Evolutionary conservation across 1,140 invertebrate genomes (phyloP), one percentile per base, ranked within the genome.

Genomic region (Ceratitis capitata): DNA sequence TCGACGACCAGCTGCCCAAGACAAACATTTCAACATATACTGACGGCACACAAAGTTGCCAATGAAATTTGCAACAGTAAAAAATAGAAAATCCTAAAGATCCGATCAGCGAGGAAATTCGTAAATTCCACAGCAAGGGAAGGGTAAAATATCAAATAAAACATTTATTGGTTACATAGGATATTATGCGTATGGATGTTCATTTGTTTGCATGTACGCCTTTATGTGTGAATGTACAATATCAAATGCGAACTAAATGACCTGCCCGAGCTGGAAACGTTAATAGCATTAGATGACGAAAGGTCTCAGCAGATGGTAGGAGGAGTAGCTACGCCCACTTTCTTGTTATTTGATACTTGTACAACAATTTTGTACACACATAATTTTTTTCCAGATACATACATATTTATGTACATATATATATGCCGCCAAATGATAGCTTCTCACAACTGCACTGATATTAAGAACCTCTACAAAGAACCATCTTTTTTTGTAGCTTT

Each of bases 141-240:
- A 12, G 45, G 5, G n/a, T 32, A 32, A 23, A 10, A 32, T 29
- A 0, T 9, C 58, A 35, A 35, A 35, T 35, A 69, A 69, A 69
- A 69, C 61, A 69, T 69, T 69, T 69, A 69, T 69, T 69, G 61
- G 12, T 69, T 69, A 7, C 61, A 69, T 39, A 69, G 16, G 39
- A 69, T 32, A 29, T n/a, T n/a, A n/a, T n/a, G n/a, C n/a, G n/a
- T n/a, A n/a, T n/a, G n/a, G n/a, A n/a, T n/a, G n/a, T n/a, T n/a
- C n/a, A n/a, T n/a, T n/a, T n/a, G n/a, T n/a, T n/a, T n/a, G n/a
- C n/a, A n/a, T n/a, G n/a, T n/a, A n/a, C n/a, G n/a, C n/a, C n/a
- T n/a, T n/a, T n/a, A n/a, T n/a, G n/a, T n/a, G n/a, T n/a, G n/a
- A n/a, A n/a, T n/a, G n/a, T n/a, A n/a, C n/a, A n/a, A n/a, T 35